Base-by-base conservation (phyloP, 2,113 vertebrate species). In the Pimephales promelas region DNA sequence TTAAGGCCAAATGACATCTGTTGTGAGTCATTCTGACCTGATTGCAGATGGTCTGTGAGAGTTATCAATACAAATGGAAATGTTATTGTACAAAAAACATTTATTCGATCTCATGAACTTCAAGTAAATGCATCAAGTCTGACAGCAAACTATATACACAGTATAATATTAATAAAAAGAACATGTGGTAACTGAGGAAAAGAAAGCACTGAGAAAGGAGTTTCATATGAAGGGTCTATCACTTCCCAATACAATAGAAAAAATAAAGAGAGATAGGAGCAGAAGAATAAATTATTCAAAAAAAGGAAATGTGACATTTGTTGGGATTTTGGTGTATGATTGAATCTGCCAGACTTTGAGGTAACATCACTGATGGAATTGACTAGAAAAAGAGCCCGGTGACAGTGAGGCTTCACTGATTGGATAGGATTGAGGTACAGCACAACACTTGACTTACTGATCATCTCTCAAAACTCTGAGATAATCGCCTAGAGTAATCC, bases 81-180 rank as follows among this genome's bases (percentile, higher is more conserved):
- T 66, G 5, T 45, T 22, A 85, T 86, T 74, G 68, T 68, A 52
- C 61, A 83, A 90, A 90, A 89, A 88, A 28, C 74, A 83, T 87
- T 87, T 87, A 87, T 87, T 87, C 6, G 59, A 26, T 24, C 59
- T 59, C 26, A 61, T n/a, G 40, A 34, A 36, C 45, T 80, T 80
- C 4, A 62, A 36, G 20, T 74, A 64, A 86, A 77, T 36, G 52
- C 47, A 76, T 56, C 26, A 66, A 52, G 34, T 81, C 59, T 54
- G 56, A 64, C 1, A 45, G 61, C 43, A 79, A 73, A 80, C 81
- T 81, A 56, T 81, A 73, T 76, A 79, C 81, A 87, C 64, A 71
- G 34, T 66, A 73, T 76, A 75, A 78, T n/a, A 73, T 43, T 83
- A 83, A 79, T 61, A 54, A 79, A 3, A 71, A 59, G 47, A 79